Percentiles rank a stretch among this genome's conserved stretches.
phyloP scores from a whole-genome alignment of 2,113 vertebrate species.

The Pluvialis apricaria region DNA sequence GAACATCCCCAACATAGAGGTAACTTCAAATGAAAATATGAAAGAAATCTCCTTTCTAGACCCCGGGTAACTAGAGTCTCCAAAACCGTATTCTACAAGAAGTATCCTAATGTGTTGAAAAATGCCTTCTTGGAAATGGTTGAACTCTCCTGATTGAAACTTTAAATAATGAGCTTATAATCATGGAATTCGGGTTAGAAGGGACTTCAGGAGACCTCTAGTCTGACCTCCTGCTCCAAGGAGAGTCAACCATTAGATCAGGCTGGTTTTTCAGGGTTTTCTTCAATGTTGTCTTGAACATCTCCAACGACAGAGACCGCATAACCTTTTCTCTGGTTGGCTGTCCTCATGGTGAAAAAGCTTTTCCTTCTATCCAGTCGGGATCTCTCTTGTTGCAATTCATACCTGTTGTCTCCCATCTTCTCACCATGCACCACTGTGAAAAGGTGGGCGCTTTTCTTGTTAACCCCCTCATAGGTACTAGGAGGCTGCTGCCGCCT shows the following conservation, averaged over 20 bases:
- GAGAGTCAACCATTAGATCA: not conserved
- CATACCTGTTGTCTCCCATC: not conserved
- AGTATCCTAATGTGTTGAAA: not conserved
- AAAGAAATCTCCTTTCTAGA: not conserved
- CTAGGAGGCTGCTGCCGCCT: not conserved
- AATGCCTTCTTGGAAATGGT: not conserved
- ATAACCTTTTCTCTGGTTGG: not conserved
- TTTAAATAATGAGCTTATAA: not conserved
- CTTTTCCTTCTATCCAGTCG: not conserved
- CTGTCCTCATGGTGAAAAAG: not conserved
- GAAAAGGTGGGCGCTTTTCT: not conserved
- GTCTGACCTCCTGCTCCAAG: not conserved
- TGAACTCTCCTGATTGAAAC: not conserved
- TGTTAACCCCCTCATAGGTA: not conserved
- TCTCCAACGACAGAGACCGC: not conserved
- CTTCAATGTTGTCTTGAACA: not conserved
- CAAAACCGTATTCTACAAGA: not conserved
- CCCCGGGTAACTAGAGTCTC: not conserved
- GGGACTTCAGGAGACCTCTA: not conserved
- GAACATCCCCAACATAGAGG: not conserved
- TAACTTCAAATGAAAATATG: not conserved
- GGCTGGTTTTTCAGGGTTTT: not conserved
- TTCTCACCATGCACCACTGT: not conserved
- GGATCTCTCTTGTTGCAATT: not conserved
- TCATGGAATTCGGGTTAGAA: not conserved